Conservation (phyloP, 2,888 invertebrate genomes). For the Calameuta filiformis region DNA sequence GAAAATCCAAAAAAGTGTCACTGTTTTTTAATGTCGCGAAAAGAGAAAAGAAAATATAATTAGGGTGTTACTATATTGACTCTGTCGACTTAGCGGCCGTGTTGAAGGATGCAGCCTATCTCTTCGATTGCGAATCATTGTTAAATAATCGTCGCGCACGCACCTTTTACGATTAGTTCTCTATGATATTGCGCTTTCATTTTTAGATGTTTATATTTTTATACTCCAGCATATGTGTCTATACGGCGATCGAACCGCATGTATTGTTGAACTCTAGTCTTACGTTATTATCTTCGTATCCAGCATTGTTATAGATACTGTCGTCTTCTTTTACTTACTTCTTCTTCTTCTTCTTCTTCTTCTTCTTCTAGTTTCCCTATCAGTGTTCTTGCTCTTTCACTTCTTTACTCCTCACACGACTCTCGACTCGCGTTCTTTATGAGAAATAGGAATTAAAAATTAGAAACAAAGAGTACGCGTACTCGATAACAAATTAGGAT, state of each 20-base stretch:
- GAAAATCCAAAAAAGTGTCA: conserved; percentile 28
- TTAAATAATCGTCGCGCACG: conserved; percentile 29
- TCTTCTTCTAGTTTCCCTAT: neutral
- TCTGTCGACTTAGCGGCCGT: conserved; percentile 17
- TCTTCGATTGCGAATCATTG: conserved; percentile 24
- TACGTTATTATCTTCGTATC: conserved; percentile 53
- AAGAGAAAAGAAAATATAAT: conserved; percentile 19
- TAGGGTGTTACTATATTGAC: conserved; percentile 16
- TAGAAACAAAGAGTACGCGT: neutral
- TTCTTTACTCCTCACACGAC: neutral
- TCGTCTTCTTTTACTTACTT: conserved; percentile 10
- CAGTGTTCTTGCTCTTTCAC: neutral
- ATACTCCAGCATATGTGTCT: conserved; percentile 55
- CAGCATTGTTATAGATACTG: conserved; percentile 27
- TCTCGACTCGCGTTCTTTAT: neutral
- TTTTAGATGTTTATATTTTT: conserved; percentile 63
- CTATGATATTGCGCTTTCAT: conserved; percentile 42
- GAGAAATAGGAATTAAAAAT: neutral
- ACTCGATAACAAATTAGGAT: neutral
- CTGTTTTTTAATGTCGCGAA: conserved; percentile 30
- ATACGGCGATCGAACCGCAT: conserved; percentile 55
- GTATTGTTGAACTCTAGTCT: conserved; percentile 66
- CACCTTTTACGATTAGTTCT: conserved; percentile 40
- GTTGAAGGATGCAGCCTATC: conserved; percentile 21
- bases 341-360: conserved; percentile 4